Evolutionary conservation across 2,113 vertebrate species (phyloP), one percentile per base, ranked within the genome.

Genomic region (Apodemus speciosus): DNA sequence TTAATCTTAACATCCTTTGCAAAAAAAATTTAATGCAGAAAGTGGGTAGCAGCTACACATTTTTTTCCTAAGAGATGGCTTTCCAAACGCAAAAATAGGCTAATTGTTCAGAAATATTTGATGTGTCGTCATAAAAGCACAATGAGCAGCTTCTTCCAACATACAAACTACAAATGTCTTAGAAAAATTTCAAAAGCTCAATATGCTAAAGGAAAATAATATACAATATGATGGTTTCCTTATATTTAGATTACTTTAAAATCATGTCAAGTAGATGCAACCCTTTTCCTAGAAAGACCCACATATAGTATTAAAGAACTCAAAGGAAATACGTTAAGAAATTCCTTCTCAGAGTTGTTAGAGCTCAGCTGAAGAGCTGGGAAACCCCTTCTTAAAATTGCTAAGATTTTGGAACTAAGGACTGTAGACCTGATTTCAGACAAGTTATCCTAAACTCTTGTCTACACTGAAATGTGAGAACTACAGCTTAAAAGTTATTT

Each of bases 51-150:
- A 58, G 6, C n/a, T 69, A 38, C 9, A 32, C n/a, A 72, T 56
- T 10, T 38, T n/a, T 16, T 94, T 88, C 93, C 80, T 6, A 62
- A 21, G 20, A 93, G 56, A 38, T 94, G 64, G 25, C 7, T 53
- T 85, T 91, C 27, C 49, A 71, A 85, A 69, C 53, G 73, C 38
- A 92, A 85, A 75, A 40, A 85, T 32, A 92, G 46, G 40, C 71
- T 92, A 83, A 92, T 92, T 80, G 85, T 68, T 89, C 89, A 51
- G 30, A 91, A 93, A 80, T 90, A 94, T 72, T 68, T 95, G 27
- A 13, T 77, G 38, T 35, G 38, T 7, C 62, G 16, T 68, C 51
- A 90, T 68, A 68, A 85, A 49, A n/a, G 32, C 32, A 66, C 40
- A 64, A 49, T 9, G 1, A 84, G 56, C 27, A 83, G 20, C 30